A percentile compares a stretch with the other conserved stretches of the same genome.
Evolutionary conservation across 2,113 vertebrate genomes (phyloP).

Genomic region (Symphodus melops): DNA sequence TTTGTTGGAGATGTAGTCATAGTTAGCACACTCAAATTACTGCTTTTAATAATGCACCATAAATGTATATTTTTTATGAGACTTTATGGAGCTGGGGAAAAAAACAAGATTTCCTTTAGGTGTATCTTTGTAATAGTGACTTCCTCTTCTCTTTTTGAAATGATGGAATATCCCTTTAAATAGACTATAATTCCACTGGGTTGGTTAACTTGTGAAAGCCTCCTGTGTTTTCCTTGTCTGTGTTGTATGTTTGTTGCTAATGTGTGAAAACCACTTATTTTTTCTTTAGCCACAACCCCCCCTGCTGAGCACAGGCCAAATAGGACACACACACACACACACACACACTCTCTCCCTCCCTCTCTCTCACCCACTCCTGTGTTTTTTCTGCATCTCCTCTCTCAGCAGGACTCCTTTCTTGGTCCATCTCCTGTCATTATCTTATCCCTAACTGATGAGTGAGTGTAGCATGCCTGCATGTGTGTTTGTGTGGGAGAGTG

Average conservation of each 20-base stretch:
- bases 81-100: neutral
- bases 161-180: slow-evolving; percentile 1
- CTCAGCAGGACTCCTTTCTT: slow-evolving; percentile 51
- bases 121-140: no score
- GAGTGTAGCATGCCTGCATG: slow-evolving; percentile 35
- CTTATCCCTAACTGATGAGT: slow-evolving; percentile 59
- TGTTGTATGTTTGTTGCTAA: slow-evolving; percentile 37
- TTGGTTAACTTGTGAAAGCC: slow-evolving; percentile 38
- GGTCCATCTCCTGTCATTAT: slow-evolving; percentile 65
- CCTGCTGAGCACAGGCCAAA: slow-evolving; percentile 36
- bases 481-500: slow-evolving; percentile 7
- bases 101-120: neutral
- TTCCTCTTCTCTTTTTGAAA: neutral
- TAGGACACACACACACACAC: slow-evolving; percentile 23
- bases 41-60: neutral
- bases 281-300: slow-evolving; percentile 53
- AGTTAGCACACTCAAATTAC: neutral
- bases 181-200: neutral
- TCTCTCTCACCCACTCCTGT: slow-evolving; percentile 8
- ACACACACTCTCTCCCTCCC: slow-evolving; percentile 18
- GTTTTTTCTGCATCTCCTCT: slow-evolving; percentile 51
- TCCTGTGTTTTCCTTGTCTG: slow-evolving; percentile 18
- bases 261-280: slow-evolving; percentile 67
- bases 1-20: neutral
- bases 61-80: neutral